Conservation (phyloP, 2,888 invertebrate species). For the Drosophila borborema region DNA sequence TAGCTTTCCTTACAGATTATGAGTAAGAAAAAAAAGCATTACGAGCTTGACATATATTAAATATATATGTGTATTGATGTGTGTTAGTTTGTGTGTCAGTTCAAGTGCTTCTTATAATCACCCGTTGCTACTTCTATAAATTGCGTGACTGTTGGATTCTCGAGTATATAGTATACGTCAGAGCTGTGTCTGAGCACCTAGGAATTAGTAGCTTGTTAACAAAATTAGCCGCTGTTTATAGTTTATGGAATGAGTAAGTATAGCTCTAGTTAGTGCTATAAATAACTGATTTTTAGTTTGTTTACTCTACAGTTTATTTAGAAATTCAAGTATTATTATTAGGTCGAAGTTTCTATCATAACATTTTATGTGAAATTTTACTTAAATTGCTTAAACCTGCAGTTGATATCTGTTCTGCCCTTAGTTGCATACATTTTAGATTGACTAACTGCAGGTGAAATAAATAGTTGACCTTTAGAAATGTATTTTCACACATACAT, state of each 20-base stretch:
- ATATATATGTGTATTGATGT: no score
- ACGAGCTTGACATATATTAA: constrained; percentile 31
- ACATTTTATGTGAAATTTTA: neutral
- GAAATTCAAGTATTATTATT: neutral
- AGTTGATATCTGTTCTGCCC: no score
- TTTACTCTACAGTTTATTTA: neutral
- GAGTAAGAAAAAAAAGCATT: constrained; percentile 36
- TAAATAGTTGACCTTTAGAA: constrained; percentile 8
- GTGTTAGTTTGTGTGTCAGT: constrained; percentile 30
- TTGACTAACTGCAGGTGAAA: neutral
- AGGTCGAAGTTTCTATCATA: neutral
- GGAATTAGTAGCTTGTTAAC: constrained; percentile 16
- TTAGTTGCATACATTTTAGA: neutral
- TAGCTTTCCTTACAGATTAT: constrained; percentile 31
- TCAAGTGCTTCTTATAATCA: constrained; percentile 68
- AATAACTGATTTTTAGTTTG: neutral
- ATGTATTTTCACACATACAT: neutral
- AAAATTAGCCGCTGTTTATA: constrained; percentile 9
- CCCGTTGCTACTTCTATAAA: constrained; percentile 46
- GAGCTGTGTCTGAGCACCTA: constrained; percentile 16
- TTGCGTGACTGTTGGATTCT: constrained; percentile 67
- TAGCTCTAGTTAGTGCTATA: neutral
- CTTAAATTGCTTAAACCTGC: neutral
- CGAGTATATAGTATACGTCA: constrained; percentile 18
- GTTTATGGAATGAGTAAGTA: constrained; percentile 16